Conservation (phyloP, 1,140 invertebrate genomes). For the Microplitis mediator region DNA sequence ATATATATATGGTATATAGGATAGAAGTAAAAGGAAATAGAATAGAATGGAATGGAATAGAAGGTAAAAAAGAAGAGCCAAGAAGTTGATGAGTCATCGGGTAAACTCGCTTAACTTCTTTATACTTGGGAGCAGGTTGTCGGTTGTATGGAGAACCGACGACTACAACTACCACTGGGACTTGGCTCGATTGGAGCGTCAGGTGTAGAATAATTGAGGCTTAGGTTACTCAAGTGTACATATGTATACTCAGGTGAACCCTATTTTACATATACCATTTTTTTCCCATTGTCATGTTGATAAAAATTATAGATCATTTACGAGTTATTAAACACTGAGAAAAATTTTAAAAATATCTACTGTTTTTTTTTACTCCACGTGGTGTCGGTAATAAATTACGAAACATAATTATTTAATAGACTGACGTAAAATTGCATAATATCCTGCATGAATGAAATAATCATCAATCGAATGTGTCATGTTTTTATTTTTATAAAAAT, state of each 20-base stretch:
- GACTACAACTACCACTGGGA: no score
- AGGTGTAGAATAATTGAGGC: neutral
- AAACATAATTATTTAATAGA: neutral
- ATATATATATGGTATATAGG: neutral
- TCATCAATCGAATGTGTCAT: neutral
- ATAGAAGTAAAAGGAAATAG: neutral
- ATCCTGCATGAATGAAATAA: neutral
- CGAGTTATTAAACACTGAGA: neutral
- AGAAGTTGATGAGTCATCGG: neutral
- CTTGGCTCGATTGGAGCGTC: neutral
- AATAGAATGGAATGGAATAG: neutral
- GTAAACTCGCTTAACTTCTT: neutral
- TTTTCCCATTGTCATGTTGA: neutral
- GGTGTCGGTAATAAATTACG: no score
- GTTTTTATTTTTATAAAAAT: no score
- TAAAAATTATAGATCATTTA: neutral
- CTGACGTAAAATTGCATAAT: neutral
- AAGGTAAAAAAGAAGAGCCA: neutral
- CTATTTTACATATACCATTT: neutral
- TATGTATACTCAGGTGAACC: conserved; percentile 15
- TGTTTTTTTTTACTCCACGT: neutral
- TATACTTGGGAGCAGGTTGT: no score
- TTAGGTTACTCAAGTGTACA: conserved; percentile 11
- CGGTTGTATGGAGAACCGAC: no score
- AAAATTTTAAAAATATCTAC: neutral